phyloP scores from a whole-genome alignment of 1,140 invertebrate genomes.

The Cyclina sinensis region DNA sequence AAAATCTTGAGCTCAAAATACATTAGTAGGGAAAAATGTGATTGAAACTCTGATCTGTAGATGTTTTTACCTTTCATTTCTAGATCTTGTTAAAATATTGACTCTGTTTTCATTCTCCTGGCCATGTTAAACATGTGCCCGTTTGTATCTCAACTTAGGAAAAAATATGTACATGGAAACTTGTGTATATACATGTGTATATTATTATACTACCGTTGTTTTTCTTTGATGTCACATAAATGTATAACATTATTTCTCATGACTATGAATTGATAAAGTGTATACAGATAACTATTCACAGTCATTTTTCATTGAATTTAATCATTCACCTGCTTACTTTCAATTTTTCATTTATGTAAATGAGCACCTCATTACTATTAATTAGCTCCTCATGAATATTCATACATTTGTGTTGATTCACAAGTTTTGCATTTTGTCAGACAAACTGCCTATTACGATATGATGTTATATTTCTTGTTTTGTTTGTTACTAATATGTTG shows the following conservation, averaged over 20 bases:
- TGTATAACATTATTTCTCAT: constrained; percentile 11
- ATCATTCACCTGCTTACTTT: constrained; percentile 35
- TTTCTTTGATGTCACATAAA: constrained; percentile 37
- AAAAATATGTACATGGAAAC: constrained; percentile 45
- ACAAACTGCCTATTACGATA: constrained; percentile 59
- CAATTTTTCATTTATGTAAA: constrained; percentile 18
- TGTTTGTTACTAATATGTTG: constrained; percentile 64
- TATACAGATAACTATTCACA: constrained; percentile 51
- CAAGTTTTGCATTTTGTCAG: constrained; percentile 62
- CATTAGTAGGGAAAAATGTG: constrained; percentile 1
- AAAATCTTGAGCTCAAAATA: constrained; percentile 25
- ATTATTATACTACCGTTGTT: constrained; percentile 35
- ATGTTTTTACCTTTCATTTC: constrained; percentile 24
- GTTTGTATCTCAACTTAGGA: constrained; percentile 37
- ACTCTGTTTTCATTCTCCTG: neutral
- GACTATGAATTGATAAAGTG: neutral
- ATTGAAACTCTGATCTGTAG: constrained; percentile 7
- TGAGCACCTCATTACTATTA: constrained; percentile 43
- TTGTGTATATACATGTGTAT: constrained; percentile 42
- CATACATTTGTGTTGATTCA: constrained; percentile 56
- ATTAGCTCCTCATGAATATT: constrained; percentile 45
- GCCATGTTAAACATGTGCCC: constrained; percentile 50
- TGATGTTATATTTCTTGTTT: constrained; percentile 59
- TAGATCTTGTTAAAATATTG: constrained; percentile 38
- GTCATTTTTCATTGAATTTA: constrained; percentile 42